Conservation (phyloP, 2,113 vertebrate genomes). For the Etheostoma cragini region DNA sequence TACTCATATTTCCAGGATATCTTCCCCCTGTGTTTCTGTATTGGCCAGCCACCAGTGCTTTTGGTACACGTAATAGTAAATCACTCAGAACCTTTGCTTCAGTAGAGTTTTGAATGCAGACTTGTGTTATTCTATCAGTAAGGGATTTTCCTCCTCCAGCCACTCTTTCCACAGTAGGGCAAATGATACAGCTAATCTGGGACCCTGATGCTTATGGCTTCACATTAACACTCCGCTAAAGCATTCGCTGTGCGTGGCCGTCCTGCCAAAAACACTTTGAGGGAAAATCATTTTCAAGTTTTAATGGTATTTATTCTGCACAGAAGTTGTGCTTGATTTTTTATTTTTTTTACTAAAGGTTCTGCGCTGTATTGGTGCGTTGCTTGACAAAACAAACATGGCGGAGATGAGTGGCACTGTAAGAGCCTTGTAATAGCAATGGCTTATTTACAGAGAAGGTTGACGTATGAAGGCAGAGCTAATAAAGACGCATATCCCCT, state of each 20-base stretch:
- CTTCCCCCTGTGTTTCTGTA: background rate
- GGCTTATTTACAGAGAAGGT: slow-evolving; percentile 82
- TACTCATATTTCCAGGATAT: slow-evolving; percentile 30
- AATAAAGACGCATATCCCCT: slow-evolving; percentile 73
- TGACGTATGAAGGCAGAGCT: slow-evolving; percentile 55
- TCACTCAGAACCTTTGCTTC: slow-evolving; percentile 18
- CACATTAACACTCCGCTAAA: slow-evolving; percentile 68
- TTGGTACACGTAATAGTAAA: slow-evolving; percentile 39
- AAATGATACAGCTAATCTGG: slow-evolving; percentile 69
- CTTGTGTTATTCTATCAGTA: slow-evolving; percentile 55
- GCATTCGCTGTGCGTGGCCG: slow-evolving; percentile 31
- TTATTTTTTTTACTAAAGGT: slow-evolving; percentile 23
- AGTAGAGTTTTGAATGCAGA: slow-evolving; percentile 28
- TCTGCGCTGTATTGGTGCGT: slow-evolving; percentile 78
- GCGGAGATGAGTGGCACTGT: slow-evolving; percentile 80
- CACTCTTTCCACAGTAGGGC: slow-evolving; percentile 63
- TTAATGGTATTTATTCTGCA: slow-evolving; percentile 88
- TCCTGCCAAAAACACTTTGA: slow-evolving; percentile 74
- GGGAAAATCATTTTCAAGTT: slow-evolving; percentile 67
- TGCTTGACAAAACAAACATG: slow-evolving; percentile 87
- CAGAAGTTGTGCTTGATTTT: slow-evolving; percentile 79
- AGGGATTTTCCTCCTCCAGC: slow-evolving; percentile 49
- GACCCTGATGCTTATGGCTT: slow-evolving; percentile 65
- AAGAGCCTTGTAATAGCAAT: slow-evolving; percentile 84
- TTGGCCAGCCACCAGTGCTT: background rate